Conservation (phyloP, 2,113 vertebrate species). For the Petaurus breviceps region DNA sequence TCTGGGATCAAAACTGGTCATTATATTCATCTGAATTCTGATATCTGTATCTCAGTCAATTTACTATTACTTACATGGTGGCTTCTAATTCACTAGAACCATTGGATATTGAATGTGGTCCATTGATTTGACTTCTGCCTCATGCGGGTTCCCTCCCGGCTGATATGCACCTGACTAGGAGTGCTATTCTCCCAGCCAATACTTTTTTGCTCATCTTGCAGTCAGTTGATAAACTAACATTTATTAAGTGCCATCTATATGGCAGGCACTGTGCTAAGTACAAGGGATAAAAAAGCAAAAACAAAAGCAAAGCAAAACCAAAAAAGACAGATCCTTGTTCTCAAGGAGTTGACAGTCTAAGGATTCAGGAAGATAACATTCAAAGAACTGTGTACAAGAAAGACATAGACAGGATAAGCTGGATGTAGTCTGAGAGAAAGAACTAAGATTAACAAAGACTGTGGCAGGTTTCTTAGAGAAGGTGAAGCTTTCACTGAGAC, state of each 20-base stretch:
- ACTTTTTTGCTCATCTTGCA: background rate
- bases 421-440: background rate
- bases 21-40: background rate
- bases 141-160: background rate
- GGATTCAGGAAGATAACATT: background rate
- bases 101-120: background rate
- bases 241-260: background rate
- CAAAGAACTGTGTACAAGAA: background rate
- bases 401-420: background rate
- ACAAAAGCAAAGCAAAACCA: background rate
- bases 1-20: background rate
- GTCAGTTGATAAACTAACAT: background rate
- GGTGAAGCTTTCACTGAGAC: background rate
- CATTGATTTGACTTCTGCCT: background rate
- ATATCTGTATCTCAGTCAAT: background rate
- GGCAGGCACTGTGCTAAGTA: background rate
- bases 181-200: background rate
- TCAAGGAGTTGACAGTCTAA: background rate
- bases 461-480: background rate
- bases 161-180: background rate
- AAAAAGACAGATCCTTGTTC: background rate
- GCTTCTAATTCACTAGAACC: background rate
- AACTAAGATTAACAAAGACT: background rate
- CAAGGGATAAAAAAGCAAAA: background rate
- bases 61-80: background rate